Evolutionary conservation across 2,113 vertebrate species (phyloP), one percentile per base, ranked within the genome.

Genomic region (Carollia perspicillata): DNA sequence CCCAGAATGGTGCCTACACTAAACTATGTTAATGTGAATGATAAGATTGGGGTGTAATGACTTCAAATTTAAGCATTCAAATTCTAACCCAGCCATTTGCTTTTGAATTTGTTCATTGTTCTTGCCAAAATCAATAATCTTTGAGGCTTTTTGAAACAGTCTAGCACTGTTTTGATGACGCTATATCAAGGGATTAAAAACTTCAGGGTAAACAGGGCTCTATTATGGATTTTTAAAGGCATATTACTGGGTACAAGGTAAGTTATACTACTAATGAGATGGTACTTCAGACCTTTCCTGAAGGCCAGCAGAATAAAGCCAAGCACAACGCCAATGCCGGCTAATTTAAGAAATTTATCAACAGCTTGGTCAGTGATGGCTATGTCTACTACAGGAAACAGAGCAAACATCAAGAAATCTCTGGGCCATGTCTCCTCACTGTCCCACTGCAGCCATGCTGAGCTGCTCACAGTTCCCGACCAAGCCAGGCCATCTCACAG

Each of bases 11-110:
- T 17, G 9, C 35, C 83, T 86, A 83, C 7, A 40, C 33, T 65
- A 74, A 79, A 23, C 81, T 53, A 13, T 28, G 30, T 84, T 87
- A n/a, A 72, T 66, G 33, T 22, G 66, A 88, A 63, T 86, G 37
- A 14, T 90, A 84, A 75, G 28, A 22, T 55, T 33, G 60, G 53
- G 18, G 28, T 75, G 33, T 28, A 44, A 84, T 69, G 26, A 66
- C 44, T 90, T 89, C 68, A 65, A 71, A 92, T 97, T 53, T 78
- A 10, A 68, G 44, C 53, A 78, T 94, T 87, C 80, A 47, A 72
- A 86, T 40, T 80, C 55, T 65, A 83, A 60, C 17, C 44, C 51
- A 95, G 26, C 37, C 37, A 35, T 90, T 92, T 86, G 86, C 77
- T 84, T 92, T 74, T 58, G 35, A 83, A 12, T 87, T 74, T 89